Base-by-base conservation (phyloP, 2,888 invertebrate genomes). In the Chaitophorus viminalis region DNA sequence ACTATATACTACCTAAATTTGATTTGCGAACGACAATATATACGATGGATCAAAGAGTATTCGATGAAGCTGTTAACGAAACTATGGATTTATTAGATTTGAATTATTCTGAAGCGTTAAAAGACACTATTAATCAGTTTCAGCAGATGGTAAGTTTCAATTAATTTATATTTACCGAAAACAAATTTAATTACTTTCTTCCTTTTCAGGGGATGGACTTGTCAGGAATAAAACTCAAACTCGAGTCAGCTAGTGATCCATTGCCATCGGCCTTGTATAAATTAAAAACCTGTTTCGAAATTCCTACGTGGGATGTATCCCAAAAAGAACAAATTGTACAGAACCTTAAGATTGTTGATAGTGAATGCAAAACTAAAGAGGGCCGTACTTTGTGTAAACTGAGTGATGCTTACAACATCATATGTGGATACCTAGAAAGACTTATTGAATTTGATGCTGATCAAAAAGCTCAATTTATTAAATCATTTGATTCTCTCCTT, bases 51-150 rank as follows among this genome's bases (percentile, higher is more conserved):
- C 86, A 87, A 36, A 79, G 31, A 60, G 31, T 60, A 46, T 87
- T 87, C 25, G 79, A 87, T 11, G 86, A 87, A 5, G 86, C 86
- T 1, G 78, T 87, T 17, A 54, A 36, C 6, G 86, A 87, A 2
- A 87, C 86, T 0, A 87, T 87, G 86, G 86, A 87, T 68, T 79
- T 87, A 29, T 60, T 87, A 6, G 86, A 87, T 18, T 74, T 87
- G 74, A 60, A 31, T n/a, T 87, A 87, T 60, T 79, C 79, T 9
- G 86, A 87, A 31, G 86, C 86, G 17, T 46, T 87, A 5, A 87
- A 78, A 29, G 86, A 87, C 31, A 87, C 86, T 3, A 87, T 87
- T 9, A 39, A n/a, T 74, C 86, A 86, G 36, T 86, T 87, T 4
- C 79, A 87, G 25, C 78, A 81, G 52, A n/a, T 87, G 79, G 86